Percentiles rank a stretch among this genome's conserved stretches.
Evolutionary conservation across 1,140 invertebrate species (phyloP).

Genomic region (Panagrolaimus sp.): DNA sequence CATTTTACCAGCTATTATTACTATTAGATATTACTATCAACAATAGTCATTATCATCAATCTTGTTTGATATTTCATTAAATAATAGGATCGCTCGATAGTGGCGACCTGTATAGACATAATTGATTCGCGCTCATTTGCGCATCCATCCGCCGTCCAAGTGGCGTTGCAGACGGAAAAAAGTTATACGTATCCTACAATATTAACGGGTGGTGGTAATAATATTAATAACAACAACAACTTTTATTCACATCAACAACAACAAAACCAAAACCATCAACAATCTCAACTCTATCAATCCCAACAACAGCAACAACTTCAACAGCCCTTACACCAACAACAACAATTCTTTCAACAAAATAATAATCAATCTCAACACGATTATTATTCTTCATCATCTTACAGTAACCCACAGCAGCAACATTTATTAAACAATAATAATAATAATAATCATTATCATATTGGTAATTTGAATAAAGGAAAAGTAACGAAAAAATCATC

Average conservation of each 20-base stretch:
- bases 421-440: neutral
- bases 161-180: neutral
- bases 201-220: neutral
- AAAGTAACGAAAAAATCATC: no score
- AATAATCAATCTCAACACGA: neutral
- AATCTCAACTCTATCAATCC: no score
- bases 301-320: neutral
- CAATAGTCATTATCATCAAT: no score
- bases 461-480: no score
- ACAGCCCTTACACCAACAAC: neutral
- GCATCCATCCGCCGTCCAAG: constrained; percentile 3
- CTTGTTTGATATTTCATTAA: no score
- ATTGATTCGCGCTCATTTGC: constrained; percentile 10
- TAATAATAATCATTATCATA: neutral
- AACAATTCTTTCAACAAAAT: neutral
- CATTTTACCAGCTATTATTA: no score
- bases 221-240: neutral
- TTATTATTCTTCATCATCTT: neutral
- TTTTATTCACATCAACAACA: neutral
- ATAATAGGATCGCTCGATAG: neutral
- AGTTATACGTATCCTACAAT: neutral
- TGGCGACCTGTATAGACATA: constrained; percentile 11
- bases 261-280: no score
- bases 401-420: neutral
- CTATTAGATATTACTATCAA: no score